Percentiles rank a stretch among this genome's conserved stretches.
Evolutionary conservation across 2,113 vertebrate species (phyloP).

Genomic region (Podarcis muralis): DNA sequence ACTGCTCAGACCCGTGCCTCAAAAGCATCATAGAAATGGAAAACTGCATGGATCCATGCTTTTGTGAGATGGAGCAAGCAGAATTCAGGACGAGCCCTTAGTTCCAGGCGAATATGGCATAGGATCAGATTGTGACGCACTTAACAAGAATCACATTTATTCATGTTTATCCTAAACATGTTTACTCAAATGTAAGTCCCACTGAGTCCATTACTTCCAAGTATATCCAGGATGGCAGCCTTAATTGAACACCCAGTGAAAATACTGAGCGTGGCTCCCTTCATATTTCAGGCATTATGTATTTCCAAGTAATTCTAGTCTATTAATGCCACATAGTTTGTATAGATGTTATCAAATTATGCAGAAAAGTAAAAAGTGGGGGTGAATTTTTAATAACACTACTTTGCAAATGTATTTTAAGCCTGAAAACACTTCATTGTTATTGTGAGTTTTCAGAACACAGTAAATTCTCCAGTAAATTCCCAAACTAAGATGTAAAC

Average conservation of each 20-base stretch:
- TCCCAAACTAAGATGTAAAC: neutral
- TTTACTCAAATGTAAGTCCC: neutral
- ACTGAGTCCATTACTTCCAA: neutral
- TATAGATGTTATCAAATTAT: neutral
- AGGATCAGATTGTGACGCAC: neutral
- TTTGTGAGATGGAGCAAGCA: too few relatives aligned
- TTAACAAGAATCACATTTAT: neutral
- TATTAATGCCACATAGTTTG: neutral
- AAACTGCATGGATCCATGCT: too few relatives aligned
- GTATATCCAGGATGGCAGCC: neutral
- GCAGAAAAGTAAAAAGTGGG: neutral
- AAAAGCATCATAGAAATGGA: too few relatives aligned
- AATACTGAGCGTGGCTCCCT: neutral
- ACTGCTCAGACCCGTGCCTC: too few relatives aligned
- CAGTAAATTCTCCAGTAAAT: neutral
- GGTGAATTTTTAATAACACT: neutral
- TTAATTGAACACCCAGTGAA: neutral
- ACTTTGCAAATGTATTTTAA: neutral
- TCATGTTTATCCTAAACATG: neutral
- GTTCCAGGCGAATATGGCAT: neutral
- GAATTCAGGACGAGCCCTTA: too few relatives aligned
- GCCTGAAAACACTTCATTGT: neutral
- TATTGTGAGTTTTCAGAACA: neutral
- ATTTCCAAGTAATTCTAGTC: neutral
- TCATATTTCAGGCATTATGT: neutral